Evolutionary conservation across 2,797 vertebrate genomes (phyloP), one percentile per base, ranked within the genome.

Genomic region (Cercopithecus petaurista): DNA sequence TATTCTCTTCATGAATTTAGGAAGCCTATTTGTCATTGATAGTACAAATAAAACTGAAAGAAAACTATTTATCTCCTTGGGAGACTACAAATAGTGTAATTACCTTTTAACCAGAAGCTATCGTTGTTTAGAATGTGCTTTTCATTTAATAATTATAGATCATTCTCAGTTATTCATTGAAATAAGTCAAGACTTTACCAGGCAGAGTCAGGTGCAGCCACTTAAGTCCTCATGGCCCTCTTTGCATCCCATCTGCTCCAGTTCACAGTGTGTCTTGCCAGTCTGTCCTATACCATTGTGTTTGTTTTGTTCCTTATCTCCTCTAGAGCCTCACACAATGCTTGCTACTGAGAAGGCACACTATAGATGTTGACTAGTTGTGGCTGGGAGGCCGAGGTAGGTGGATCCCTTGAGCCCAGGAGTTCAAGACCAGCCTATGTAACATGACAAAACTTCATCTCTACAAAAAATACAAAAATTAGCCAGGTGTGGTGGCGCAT

Each of bases 41-140:
- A 80, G 36, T 64, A 41, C 82, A 97, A 97, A 97, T 88, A 95
- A 94, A 93, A 30, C 39, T 41, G 92, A 67, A 80, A 95, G 77
- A 89, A 57, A 94, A 70, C 55, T 79, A 70, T 96, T 96, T 80
- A 84, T 96, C 96, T 92, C 96, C 96, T 95, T 39, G 95, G 97
- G 95, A 93, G 75, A 80, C 67, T 39, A 77, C 79, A 90, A 36
- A 39, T 67, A 48, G 82, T 81, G 82, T 91, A 43, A 97, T 96
- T 93, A 86, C 75, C 64, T 1, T 75, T n/a, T 79, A 28, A 94
- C 77, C 79, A 41, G 79, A 86, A 48, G 81, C 75, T 12, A n/a
- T 24, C 0, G 1, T 77, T 46, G 36, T n/a, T 61, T 88, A 39
- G 70, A 57, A 83, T 64, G 46, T 75, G 46, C 36, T 76, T 84